phyloP scores from a whole-genome alignment of 2,113 vertebrate species.

The Solea solea region DNA sequence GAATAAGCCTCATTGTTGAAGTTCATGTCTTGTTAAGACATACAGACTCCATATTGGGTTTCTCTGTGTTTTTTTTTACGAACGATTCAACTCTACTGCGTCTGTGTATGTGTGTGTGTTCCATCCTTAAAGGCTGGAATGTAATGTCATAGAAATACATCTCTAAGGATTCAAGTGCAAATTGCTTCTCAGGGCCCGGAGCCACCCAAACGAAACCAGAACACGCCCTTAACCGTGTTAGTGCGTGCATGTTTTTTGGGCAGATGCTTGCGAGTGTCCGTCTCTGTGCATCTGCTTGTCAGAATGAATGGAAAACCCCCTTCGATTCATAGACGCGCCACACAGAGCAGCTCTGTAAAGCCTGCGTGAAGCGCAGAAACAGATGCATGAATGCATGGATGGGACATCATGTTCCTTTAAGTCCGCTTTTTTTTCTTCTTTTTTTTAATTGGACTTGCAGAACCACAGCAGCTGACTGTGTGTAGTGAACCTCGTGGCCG shows the following conservation, averaged over 20 bases:
- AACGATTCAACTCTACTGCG: neutral
- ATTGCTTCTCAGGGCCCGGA: constrained; percentile 35
- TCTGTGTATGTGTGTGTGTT: constrained; percentile 27
- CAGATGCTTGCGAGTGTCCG: constrained; percentile 6
- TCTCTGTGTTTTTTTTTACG: constrained; percentile 26
- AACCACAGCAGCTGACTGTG: constrained; percentile 51
- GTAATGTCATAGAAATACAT: constrained; percentile 33
- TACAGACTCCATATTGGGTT: constrained; percentile 27
- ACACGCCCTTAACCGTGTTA: constrained; percentile 21
- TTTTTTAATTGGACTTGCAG: constrained; percentile 14
- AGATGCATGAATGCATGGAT: constrained; percentile 53
- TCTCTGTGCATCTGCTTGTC: constrained; percentile 42
- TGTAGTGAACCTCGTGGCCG: constrained; percentile 31
- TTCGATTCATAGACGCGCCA: constrained; percentile 7
- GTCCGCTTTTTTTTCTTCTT: constrained; percentile 6
- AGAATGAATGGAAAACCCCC: constrained; percentile 32
- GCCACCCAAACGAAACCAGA: constrained; percentile 41
- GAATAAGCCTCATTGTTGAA: constrained; percentile 66
- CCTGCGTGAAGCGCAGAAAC: constrained; percentile 60
- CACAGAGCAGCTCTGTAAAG: constrained; percentile 51
- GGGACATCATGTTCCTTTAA: constrained; percentile 37
- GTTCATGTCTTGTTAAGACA: constrained; percentile 12
- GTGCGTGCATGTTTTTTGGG: neutral
- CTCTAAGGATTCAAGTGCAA: constrained; percentile 28
- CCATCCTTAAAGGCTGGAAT: constrained; percentile 34